Base-by-base conservation (phyloP, 2,888 invertebrate genomes). In the Brachyptera risi region DNA sequence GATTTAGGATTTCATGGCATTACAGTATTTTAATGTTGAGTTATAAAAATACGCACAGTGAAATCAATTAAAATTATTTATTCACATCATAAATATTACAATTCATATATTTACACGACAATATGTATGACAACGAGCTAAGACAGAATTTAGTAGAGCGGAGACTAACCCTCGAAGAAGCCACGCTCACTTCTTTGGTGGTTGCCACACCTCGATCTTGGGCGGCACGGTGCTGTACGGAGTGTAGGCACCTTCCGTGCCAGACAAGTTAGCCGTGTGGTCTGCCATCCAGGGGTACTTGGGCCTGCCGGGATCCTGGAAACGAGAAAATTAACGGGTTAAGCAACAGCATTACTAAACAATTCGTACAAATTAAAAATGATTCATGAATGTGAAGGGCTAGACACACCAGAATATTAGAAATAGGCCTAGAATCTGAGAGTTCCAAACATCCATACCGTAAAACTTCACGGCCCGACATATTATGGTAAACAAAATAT, bases 181-280 rank as follows among this genome's bases (percentile, higher is more conserved):
- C n/a, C n/a, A n/a, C n/a, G n/a, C n/a, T 49, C 62, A 58, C 38
- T 65, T 63, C 59, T 71, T 72, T 54, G 74, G 71, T 13, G 84
- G 84, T 59, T 74, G 72, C 99, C 98, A 99, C 2, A 92, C 79
- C 72, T 95, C 83, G 27, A 99, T 80, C 79, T 97, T 98, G 1
- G 91, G 85, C 21, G 76, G 77, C 0, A 92, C 91, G 2, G 99
- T 99, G 66, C 86, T 87, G 76, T 96, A 99, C 0, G 99, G 97
- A 67, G 89, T 85, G 72, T 94, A 99, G 68, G 88, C 85, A 47
- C 76, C 74, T 1, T 80, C 78, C 0, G 92, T 92, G 4, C 95
- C 96, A 0, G 90, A 88, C 27, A 86, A 68, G 75, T 99, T 99
- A 72, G 92, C 90, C 0, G 83, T 85, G 73, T 90, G 90, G 47